Evolutionary conservation across 2,888 invertebrate genomes (phyloP).

Genomic region (Bellardia bayeri): DNA sequence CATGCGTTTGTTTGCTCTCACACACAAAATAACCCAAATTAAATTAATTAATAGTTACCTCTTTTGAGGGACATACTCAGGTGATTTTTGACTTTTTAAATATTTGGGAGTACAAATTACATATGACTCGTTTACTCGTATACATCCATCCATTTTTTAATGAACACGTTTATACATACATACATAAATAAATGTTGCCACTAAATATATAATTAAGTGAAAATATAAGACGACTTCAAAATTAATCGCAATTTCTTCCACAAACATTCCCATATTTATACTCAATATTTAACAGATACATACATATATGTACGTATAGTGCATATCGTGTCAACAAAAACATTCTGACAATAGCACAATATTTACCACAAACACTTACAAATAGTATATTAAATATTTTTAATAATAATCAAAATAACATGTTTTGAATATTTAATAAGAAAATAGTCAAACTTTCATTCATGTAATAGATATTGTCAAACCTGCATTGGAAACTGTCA

Average conservation of each 20-base stretch:
- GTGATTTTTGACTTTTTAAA: constrained; percentile 75
- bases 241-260: neutral
- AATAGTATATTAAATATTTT: too few relatives aligned
- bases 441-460: too few relatives aligned
- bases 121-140: neutral
- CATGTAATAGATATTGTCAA: too few relatives aligned
- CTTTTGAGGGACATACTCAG: constrained; percentile 80
- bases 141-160: neutral
- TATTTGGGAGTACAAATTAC: constrained; percentile 24
- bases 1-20: constrained; percentile 61
- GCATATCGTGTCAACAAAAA: too few relatives aligned
- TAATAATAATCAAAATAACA: too few relatives aligned
- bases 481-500: too few relatives aligned
- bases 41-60: constrained; percentile 80
- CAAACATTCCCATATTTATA: neutral
- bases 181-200: neutral
- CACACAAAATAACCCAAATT: constrained; percentile 78
- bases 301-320: too few relatives aligned
- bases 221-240: neutral
- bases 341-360: too few relatives aligned
- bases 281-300: neutral
- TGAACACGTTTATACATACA: neutral
- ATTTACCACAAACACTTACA: too few relatives aligned
- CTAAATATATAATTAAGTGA: neutral
- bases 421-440: too few relatives aligned